Conservation (phyloP, 2,113 vertebrate genomes). For the Gallinago paraguaiae region DNA sequence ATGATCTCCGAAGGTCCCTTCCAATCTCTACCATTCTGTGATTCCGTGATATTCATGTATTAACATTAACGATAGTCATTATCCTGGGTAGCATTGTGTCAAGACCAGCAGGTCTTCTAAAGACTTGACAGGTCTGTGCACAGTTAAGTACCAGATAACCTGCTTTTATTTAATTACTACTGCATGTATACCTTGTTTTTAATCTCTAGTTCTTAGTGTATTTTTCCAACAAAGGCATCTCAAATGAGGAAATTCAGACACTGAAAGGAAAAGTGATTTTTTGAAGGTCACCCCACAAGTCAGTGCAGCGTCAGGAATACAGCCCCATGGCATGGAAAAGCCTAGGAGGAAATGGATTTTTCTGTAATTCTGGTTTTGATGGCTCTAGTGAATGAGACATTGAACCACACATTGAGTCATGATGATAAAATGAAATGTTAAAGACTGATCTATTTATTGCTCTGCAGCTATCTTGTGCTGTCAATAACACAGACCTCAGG, state of each 20-base stretch:
- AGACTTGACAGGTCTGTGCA: background rate
- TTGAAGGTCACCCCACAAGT: background rate
- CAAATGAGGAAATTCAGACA: background rate
- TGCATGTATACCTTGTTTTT: background rate
- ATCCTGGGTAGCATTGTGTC: background rate
- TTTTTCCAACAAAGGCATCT: background rate
- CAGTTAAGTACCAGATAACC: background rate
- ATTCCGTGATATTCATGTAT: background rate
- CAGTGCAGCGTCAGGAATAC: background rate
- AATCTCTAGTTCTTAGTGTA: background rate
- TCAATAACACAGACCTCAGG: background rate
- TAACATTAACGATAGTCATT: background rate
- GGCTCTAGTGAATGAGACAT: conserved; percentile 14
- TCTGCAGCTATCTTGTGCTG: background rate
- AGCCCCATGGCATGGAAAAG: background rate
- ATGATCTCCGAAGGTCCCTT: background rate
- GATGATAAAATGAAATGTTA: background rate
- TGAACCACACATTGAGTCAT: conserved; percentile 34
- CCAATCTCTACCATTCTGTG: background rate
- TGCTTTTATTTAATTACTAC: background rate
- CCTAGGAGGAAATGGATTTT: conserved; percentile 2
- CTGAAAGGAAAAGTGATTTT: background rate
- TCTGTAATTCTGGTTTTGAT: conserved; percentile 15
- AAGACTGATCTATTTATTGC: background rate
- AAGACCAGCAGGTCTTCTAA: background rate